Evolutionary conservation across 2,113 vertebrate genomes (phyloP).

Genomic region (Scomber japonicus): DNA sequence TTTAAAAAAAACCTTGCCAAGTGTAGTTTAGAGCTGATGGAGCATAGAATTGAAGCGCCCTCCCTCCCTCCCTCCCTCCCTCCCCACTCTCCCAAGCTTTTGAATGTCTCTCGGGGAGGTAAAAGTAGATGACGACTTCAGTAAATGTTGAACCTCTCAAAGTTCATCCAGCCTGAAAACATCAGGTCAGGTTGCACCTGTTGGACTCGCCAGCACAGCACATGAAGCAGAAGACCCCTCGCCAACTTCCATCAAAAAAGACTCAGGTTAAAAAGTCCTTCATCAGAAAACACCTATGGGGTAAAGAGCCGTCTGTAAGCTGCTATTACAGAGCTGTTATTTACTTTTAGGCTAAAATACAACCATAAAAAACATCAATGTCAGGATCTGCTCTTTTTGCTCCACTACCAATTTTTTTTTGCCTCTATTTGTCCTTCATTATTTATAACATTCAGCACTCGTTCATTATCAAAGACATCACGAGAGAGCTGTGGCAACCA

Average conservation of each 20-base stretch:
- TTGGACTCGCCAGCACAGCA: not conserved
- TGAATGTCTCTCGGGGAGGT: constrained; percentile 26
- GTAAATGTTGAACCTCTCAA: not conserved
- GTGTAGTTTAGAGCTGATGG: constrained; percentile 34
- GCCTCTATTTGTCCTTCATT: not conserved
- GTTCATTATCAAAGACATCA: not conserved
- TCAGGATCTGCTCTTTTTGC: not conserved
- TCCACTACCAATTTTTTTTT: not conserved
- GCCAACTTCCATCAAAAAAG: constrained; percentile 4
- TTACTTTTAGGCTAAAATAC: not conserved
- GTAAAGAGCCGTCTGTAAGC: not conserved
- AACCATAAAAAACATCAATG: not conserved
- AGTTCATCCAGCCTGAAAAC: constrained; percentile 18
- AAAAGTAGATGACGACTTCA: constrained; percentile 10
- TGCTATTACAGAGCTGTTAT: not conserved
- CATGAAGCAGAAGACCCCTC: not conserved
- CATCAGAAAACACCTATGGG: constrained; percentile 18
- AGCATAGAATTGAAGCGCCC: constrained; percentile 33
- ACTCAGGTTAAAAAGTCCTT: not conserved
- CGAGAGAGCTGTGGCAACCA: too few relatives aligned
- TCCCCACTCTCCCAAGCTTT: not conserved
- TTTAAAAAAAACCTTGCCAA: constrained; percentile 8
- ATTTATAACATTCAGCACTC: not conserved
- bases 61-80: not conserved
- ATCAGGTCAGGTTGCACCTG: not conserved